Base-by-base conservation (phyloP, 2,113 vertebrate genomes). In the Anarhynchus alexandrinus region DNA sequence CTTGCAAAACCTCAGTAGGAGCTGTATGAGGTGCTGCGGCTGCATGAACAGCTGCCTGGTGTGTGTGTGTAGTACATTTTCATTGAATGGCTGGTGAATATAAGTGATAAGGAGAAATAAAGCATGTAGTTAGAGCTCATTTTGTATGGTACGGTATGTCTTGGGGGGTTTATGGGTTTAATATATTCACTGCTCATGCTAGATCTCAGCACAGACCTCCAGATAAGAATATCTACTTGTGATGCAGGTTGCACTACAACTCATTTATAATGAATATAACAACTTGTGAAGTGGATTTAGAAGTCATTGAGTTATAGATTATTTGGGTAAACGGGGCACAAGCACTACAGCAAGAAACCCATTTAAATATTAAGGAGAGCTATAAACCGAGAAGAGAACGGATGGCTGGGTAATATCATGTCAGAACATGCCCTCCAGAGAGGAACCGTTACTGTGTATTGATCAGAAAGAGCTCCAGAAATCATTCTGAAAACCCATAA, bases 261-360 rank as follows among this genome's bases (percentile, higher is more conserved):
- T 97, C 95, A 93, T 96, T 94, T 89, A 94, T 86, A 97, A 95
- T 97, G 93, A 97, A 92, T 91, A 91, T 87, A 92, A 94, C 93
- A 89, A 86, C 90, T 93, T 87, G 80, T 92, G 92, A 97, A 96
- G 93, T 94, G 96, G 92, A 92, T 97, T 97, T 97, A 96, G 90
- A 97, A 97, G 92, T 96, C 96, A 95, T 94, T 94, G 92, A 94
- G 92, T 82, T 96, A 96, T 93, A 96, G 94, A 96, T 96, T 96
- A 96, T 96, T 95, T 96, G 86, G 92, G 90, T 96, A 96, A 96
- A 96, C 19, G 42, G 62, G 64, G 71, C 84, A 89, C 85, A 96
- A 86, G 92, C 69, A 78, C 76, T 82, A 91, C 84, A 88, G 95
- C 88, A 95, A 94, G 88, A 91, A 96, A 86, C n/a, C 91, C 89